Base-by-base conservation (phyloP, 2,888 invertebrate genomes). In the Campaea margaritaria region DNA sequence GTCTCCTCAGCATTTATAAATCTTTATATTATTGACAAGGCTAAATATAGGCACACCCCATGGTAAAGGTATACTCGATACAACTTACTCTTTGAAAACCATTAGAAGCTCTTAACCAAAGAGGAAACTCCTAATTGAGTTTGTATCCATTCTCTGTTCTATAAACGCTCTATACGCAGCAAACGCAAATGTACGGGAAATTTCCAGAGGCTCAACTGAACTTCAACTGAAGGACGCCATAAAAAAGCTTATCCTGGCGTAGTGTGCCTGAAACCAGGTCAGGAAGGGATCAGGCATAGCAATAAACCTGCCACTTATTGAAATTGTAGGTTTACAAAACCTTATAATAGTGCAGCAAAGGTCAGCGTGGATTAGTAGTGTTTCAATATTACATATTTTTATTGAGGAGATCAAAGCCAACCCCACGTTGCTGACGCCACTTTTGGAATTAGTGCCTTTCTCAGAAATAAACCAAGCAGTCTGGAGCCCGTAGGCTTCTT, bases 241-340 rank as follows among this genome's bases (percentile, higher is more conserved):
- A 47, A 62, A 68, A n/a, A 59, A 34, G 31, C 16, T 53, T 34
- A 58, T 62, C 72, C 70, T 68, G 73, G 71, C 63, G 64, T 67
- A 65, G 67, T 62, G 62, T 53, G 51, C 41, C 51, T 48, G 65
- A 69, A 74, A 68, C 50, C 68, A 67, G 74, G 74, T 74, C 73
- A 73, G 15, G 67, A 67, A 56, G 64, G 59, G 65, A 58, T 57
- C 51, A 50, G 45, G 62, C 14, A 28, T 36, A 34, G 48, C 4
- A 13, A 53, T 27, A 45, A 12, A 53, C 14, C 44, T 45, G 8
- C 31, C 56, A 53, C 49, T 46, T 52, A 44, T 31, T 21, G 13
- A 16, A 21, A 51, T 13, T 14, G 13, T 14, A 39, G 12, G n/a
- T 31, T 31, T 31, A 36, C 12, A 36, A 12, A 31, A 31, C 31